Conservation (phyloP, 2,888 invertebrate species). For the Microctonus hyperodae region DNA sequence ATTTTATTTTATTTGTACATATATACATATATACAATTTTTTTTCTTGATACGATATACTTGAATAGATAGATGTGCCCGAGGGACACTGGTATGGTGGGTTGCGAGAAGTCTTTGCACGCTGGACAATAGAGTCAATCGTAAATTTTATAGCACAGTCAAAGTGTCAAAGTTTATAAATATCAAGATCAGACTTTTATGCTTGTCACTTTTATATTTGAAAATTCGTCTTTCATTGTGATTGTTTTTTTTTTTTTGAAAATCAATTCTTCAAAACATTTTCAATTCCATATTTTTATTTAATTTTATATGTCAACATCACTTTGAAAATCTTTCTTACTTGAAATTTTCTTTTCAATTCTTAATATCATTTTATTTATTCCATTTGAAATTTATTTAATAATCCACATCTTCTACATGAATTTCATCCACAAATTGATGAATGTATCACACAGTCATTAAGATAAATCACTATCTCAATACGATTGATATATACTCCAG, state of each 20-base stretch:
- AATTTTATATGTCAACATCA: background rate
- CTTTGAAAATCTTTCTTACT: background rate
- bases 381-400: background rate
- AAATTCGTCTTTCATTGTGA: background rate
- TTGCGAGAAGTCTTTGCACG: background rate
- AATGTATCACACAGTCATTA: background rate
- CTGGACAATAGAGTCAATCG: constrained; percentile 33
- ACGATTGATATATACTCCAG: background rate
- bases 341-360: background rate
- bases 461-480: background rate
- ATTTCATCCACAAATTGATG: background rate
- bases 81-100: constrained; percentile 15
- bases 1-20: background rate
- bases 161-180: constrained; percentile 40
- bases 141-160: constrained; percentile 40
- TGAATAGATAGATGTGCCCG: background rate
- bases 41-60: background rate
- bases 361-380: background rate
- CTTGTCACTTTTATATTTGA: constrained; percentile 15
- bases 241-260: background rate
- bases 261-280: background rate
- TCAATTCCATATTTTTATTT: background rate
- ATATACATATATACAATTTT: too few species aligned
- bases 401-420: background rate
- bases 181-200: constrained; percentile 28